Percentiles rank a stretch among this genome's conserved stretches.
These are phyloP conservation scores for Carterocephalus palaemon DNA, from an alignment of 2,888 invertebrate genomes.

Conservation along the genomic window DNA sequence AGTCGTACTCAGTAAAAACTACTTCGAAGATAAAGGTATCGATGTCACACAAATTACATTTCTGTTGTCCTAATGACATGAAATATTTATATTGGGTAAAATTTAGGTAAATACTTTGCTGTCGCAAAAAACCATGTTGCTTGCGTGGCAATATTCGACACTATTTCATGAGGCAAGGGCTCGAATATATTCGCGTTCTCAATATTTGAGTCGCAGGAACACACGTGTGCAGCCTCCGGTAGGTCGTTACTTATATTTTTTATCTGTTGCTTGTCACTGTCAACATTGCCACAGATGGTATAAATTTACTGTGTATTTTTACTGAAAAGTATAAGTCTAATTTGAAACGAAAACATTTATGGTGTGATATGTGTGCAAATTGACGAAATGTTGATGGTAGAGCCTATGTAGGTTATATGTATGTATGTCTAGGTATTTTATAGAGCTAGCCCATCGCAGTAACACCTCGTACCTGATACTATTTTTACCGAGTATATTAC, in stretches of 20 bases:
- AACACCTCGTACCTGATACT: too few relatives aligned
- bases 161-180: slow-evolving; percentile 19
- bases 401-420: too few relatives aligned
- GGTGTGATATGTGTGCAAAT: background rate
- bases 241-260: slow-evolving; percentile 63
- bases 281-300: slow-evolving; percentile 70
- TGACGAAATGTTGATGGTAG: too few relatives aligned
- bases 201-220: slow-evolving; percentile 52
- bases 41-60: slow-evolving; percentile 30
- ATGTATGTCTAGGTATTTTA: too few relatives aligned
- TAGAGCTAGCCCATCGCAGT: too few relatives aligned
- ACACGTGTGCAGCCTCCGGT: slow-evolving; percentile 61
- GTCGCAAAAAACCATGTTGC: slow-evolving; percentile 30
- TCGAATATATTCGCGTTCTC: slow-evolving; percentile 13
- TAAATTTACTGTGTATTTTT: slow-evolving; percentile 38
- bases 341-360: slow-evolving; percentile 14
- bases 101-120: slow-evolving; percentile 46
- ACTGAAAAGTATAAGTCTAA: slow-evolving; percentile 16
- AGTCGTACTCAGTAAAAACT: slow-evolving; percentile 25
- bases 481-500: too few relatives aligned
- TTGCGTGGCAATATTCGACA: slow-evolving; percentile 1
- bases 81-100: slow-evolving; percentile 54
- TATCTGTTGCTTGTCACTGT: slow-evolving; percentile 53
- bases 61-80: slow-evolving; percentile 49
- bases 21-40: slow-evolving; percentile 2